Conservation (phyloP, 2,797 vertebrate genomes). For the Meriones psammophilus region DNA sequence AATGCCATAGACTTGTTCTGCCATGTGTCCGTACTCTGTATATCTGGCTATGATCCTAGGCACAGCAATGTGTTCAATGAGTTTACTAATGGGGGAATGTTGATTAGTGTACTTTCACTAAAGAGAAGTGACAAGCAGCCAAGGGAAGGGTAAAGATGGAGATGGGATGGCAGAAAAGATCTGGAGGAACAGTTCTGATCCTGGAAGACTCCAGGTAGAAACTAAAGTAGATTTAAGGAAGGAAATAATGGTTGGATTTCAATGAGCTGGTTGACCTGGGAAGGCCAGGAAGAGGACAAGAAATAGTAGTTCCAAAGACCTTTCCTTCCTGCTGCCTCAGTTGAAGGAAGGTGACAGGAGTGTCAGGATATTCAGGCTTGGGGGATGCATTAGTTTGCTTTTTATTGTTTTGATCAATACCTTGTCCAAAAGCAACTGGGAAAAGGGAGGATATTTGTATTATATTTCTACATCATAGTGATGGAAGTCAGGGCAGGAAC, state of each 20-base stretch:
- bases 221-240: conserved; percentile 25
- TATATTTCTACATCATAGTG: background rate
- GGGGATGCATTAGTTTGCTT: background rate
- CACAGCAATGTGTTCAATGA: conserved; percentile 83
- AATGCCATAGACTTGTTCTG: conserved; percentile 77
- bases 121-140: conserved; percentile 75
- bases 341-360: background rate
- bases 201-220: conserved; percentile 75
- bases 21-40: conserved; percentile 79
- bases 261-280: background rate
- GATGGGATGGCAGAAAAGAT: background rate
- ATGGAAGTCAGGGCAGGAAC: background rate
- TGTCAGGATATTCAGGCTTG: background rate
- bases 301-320: background rate
- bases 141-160: background rate
- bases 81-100: conserved; percentile 82
- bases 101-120: conserved; percentile 77
- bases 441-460: background rate
- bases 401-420: background rate
- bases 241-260: background rate
- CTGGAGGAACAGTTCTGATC: conserved; percentile 50
- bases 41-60: conserved; percentile 75
- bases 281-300: background rate
- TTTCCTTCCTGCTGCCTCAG: background rate
- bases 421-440: background rate